Evolutionary conservation across 1,140 invertebrate genomes (phyloP).

Genomic region (Vanessa atalanta): DNA sequence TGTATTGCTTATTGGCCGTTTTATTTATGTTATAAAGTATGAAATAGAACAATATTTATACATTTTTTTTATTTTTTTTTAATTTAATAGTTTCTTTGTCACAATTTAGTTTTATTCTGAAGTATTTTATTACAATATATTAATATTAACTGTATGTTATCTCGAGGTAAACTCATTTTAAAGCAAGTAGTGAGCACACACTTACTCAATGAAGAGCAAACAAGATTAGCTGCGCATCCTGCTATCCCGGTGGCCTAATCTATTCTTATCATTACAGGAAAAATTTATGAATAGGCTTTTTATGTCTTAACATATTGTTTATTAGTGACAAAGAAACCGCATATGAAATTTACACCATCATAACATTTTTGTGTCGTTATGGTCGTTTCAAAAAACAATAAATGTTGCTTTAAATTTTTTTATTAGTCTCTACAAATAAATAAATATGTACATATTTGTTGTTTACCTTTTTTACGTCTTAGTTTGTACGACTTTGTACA

Average conservation of each 20-base stretch:
- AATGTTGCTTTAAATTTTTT: no score
- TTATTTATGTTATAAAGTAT: slow-evolving; percentile 16
- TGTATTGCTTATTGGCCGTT: slow-evolving; percentile 19
- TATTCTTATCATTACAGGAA: slow-evolving; percentile 68
- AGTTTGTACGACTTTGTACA: no score
- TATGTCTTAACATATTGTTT: slow-evolving; percentile 48
- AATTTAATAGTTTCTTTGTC: neutral
- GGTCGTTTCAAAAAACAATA: no score
- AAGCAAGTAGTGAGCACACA: slow-evolving; percentile 38
- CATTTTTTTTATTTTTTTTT: neutral
- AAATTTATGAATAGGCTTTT: slow-evolving; percentile 69
- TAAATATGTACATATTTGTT: neutral
- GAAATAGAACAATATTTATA: no score
- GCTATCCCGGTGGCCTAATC: slow-evolving; percentile 76
- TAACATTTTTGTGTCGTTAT: neutral
- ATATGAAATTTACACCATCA: neutral
- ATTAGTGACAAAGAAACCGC: slow-evolving; percentile 53
- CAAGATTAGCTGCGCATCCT: slow-evolving; percentile 76
- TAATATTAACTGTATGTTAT: slow-evolving; percentile 8
- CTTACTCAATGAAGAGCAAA: slow-evolving; percentile 62
- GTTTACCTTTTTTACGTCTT: no score
- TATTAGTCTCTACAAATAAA: no score
- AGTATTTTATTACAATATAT: neutral
- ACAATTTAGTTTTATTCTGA: neutral
- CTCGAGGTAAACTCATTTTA: slow-evolving; percentile 37